Evolutionary conservation across 2,888 invertebrate species (phyloP).

Genomic region (Beris chalybata): DNA sequence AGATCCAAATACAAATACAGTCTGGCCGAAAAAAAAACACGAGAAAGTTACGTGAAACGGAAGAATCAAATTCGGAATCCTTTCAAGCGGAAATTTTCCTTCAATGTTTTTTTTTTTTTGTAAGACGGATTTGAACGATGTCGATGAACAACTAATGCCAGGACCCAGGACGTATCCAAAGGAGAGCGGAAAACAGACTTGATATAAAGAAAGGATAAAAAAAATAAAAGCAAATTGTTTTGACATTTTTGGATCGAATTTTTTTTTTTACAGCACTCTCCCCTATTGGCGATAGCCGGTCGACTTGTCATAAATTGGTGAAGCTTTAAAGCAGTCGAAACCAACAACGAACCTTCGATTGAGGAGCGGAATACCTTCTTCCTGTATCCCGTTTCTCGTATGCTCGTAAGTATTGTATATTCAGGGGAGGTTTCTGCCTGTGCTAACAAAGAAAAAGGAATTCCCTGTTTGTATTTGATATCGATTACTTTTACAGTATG

Average conservation of each 20-base stretch:
- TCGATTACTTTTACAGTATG: constrained; percentile 15
- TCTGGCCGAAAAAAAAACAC: neutral
- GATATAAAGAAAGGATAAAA: constrained; percentile 5
- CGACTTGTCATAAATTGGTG: constrained; percentile 23
- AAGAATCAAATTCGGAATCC: constrained; percentile 10
- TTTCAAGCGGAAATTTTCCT: constrained; percentile 15
- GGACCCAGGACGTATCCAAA: neutral
- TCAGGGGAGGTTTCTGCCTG: constrained; percentile 8
- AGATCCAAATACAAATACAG: too few species aligned
- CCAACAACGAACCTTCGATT: neutral
- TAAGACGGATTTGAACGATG: too few species aligned
- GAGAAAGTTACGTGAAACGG: constrained; percentile 7
- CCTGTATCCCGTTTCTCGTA: neutral
- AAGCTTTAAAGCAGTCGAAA: constrained; percentile 2
- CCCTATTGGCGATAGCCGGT: constrained; percentile 1
- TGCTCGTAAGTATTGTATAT: constrained; percentile 10
- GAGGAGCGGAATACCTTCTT: neutral
- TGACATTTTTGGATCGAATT: neutral
- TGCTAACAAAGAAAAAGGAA: constrained; percentile 2
- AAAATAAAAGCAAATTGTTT: neutral
- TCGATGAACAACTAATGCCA: constrained; percentile 5
- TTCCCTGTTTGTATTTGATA: constrained; percentile 18
- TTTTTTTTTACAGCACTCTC: constrained; percentile 1
- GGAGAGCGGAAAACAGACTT: neutral
- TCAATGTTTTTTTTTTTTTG: constrained; percentile 6